Percentiles rank a stretch among this genome's conserved stretches.
These are phyloP conservation scores for Drosophila guanche DNA, from an alignment of 1,140 invertebrate species.

Conservation along the genomic window DNA sequence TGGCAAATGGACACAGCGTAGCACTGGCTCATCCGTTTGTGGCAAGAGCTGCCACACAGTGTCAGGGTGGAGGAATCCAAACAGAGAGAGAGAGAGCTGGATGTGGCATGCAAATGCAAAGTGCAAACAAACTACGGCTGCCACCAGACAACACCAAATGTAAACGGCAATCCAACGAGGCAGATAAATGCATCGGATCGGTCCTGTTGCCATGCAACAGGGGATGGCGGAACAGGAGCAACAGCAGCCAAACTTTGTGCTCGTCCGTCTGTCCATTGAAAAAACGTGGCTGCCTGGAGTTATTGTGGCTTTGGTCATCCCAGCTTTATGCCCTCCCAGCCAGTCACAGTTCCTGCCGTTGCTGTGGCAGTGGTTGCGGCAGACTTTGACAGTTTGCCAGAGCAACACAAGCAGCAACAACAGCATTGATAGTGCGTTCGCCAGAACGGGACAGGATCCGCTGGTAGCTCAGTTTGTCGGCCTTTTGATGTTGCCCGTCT, in stretches of 20 bases:
- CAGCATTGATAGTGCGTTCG: constrained; percentile 59
- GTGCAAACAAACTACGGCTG: constrained; percentile 23
- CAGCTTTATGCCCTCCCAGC: not conserved
- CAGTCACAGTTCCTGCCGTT: constrained; percentile 5
- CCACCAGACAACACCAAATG: constrained; percentile 38
- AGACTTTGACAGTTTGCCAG: constrained; percentile 60
- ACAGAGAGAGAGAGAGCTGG: not conserved
- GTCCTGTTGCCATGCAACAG: too few species aligned
- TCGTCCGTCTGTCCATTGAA: constrained; percentile 11
- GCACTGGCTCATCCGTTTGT: constrained; percentile 28
- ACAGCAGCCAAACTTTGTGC: constrained; percentile 63
- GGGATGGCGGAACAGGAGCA: too few species aligned
- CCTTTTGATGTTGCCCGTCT: constrained; percentile 67
- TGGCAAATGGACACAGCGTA: constrained; percentile 20
- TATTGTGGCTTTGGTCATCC: constrained; percentile 69
- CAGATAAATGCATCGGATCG: constrained; percentile 46
- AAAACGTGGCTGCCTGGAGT: constrained; percentile 63
- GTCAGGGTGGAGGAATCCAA: not conserved
- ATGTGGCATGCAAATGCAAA: constrained; percentile 40
- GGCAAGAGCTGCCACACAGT: constrained; percentile 35
- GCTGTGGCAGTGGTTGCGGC: constrained; percentile 36
- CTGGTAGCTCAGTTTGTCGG: constrained; percentile 64
- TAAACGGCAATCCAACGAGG: constrained; percentile 55
- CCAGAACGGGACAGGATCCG: constrained; percentile 56
- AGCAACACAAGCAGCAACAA: too few species aligned